These are phyloP conservation scores for Drosophila gunungcola DNA, from an alignment of 1,140 invertebrate species.

Conservation along the genomic window DNA sequence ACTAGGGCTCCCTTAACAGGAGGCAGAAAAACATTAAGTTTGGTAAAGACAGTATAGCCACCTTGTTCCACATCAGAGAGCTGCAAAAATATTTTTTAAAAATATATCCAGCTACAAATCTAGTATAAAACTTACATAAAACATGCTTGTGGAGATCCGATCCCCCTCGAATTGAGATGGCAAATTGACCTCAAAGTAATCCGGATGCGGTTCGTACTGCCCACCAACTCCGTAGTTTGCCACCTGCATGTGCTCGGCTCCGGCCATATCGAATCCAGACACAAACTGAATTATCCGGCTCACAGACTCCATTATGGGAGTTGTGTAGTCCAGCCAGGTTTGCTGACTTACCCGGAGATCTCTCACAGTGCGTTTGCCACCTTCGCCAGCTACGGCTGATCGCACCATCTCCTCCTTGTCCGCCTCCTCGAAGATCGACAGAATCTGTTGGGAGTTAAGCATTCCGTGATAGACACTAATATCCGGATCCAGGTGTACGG, in stretches of 20 bases:
- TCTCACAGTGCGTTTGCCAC: conserved; percentile 88
- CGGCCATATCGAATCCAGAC: conserved; percentile 91
- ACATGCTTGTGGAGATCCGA: conserved; percentile 77
- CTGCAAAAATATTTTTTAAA: conserved; percentile 85
- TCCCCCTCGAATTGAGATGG: conserved; percentile 34
- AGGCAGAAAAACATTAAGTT: conserved; percentile 91
- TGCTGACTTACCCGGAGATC: conserved; percentile 98
- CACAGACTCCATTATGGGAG: conserved; percentile 91
- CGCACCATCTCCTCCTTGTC: conserved; percentile 90
- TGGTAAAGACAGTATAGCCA: conserved; percentile 97
- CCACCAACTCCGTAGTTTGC: conserved; percentile 90
- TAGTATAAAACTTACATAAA: conserved; percentile 81
- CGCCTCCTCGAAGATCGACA: conserved; percentile 90
- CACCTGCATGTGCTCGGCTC: conserved; percentile 87
- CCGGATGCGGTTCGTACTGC: conserved; percentile 89
- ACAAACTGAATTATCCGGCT: conserved; percentile 90
- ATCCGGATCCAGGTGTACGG: conserved; percentile 92
- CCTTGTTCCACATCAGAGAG: conserved; percentile 97
- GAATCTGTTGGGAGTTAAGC: conserved; percentile 94
- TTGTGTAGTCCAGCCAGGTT: conserved; percentile 94
- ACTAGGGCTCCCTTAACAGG: conserved; percentile 95
- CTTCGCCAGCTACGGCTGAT: conserved; percentile 92
- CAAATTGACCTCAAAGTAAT: conserved; percentile 82
- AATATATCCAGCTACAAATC: conserved; percentile 57
- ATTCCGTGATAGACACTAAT: conserved; percentile 95